Evolutionary conservation across 2,888 invertebrate genomes (phyloP).

Genomic region (Polydrusus tereticollis): DNA sequence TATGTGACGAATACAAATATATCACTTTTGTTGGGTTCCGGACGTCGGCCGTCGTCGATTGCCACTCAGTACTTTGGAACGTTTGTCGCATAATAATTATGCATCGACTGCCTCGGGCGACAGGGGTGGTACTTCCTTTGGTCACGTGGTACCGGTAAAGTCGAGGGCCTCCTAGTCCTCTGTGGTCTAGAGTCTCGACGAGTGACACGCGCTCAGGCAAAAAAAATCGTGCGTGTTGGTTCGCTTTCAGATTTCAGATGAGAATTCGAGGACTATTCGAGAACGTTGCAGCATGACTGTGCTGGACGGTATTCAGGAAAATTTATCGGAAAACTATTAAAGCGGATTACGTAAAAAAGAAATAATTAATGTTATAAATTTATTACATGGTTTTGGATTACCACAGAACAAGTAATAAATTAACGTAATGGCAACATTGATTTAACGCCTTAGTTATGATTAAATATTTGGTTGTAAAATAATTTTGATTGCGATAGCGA

Average conservation of each 20-base stretch:
- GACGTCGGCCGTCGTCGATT: slow-evolving; percentile 52
- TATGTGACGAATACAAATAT: slow-evolving; percentile 64
- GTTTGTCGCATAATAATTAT: slow-evolving; percentile 48
- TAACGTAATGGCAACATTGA: not conserved
- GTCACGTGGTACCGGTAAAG: slow-evolving; percentile 30
- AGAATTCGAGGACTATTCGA: not conserved
- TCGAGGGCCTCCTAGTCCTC: too few species aligned
- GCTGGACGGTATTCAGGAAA: not conserved
- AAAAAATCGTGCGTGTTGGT: not conserved
- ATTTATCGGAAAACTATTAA: not conserved
- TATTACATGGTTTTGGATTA: not conserved
- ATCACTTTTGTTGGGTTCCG: slow-evolving; percentile 55
- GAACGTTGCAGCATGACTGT: not conserved
- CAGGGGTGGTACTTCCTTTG: slow-evolving; percentile 46
- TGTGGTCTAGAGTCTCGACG: too few species aligned
- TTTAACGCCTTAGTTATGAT: not conserved
- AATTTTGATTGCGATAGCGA: too few species aligned
- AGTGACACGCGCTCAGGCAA: slow-evolving; percentile 8
- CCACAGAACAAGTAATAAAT: not conserved
- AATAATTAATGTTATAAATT: not conserved
- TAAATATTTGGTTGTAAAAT: too few species aligned
- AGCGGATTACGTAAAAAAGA: not conserved
- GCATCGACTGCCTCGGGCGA: slow-evolving; percentile 36
- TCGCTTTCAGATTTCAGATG: not conserved
- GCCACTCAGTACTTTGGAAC: slow-evolving; percentile 40